phyloP scores from a whole-genome alignment of 2,113 vertebrate species.

The Serilophus lunatus region DNA sequence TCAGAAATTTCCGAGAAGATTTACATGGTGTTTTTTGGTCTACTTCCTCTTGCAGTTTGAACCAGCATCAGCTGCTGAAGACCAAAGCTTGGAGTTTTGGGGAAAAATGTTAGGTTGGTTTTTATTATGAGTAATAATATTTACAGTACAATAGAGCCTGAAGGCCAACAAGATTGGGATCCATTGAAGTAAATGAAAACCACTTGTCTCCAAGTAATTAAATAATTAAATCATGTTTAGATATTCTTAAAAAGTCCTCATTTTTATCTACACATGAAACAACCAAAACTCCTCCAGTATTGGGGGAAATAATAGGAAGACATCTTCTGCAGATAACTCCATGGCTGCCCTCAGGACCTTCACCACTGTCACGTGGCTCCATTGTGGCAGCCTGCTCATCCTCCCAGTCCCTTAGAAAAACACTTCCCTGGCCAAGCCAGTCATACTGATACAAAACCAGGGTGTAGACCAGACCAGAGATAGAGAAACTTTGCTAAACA shows the following conservation, averaged over 20 bases:
- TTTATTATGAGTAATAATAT: conserved; percentile 62
- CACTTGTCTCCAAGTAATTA: conserved; percentile 58
- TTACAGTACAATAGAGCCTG: conserved; percentile 53
- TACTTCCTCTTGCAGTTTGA: background rate
- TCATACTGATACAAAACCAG: background rate
- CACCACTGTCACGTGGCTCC: background rate
- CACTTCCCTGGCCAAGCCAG: background rate
- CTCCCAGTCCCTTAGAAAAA: background rate
- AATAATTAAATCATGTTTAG: conserved; percentile 45
- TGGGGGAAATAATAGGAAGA: background rate
- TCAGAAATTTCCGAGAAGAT: background rate
- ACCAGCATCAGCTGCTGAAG: background rate
- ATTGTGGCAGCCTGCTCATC: background rate
- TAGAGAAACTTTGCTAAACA: conserved; percentile 39
- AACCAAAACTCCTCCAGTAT: background rate
- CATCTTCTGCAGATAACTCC: background rate
- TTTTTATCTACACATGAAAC: conserved; percentile 27
- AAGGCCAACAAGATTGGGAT: conserved; percentile 49
- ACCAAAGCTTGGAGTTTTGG: conserved; percentile 6
- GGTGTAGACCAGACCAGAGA: conserved; percentile 26
- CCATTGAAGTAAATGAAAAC: conserved; percentile 50
- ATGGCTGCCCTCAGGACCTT: background rate
- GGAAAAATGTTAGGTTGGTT: background rate
- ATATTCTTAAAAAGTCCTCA: conserved; percentile 33
- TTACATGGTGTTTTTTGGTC: background rate